Percentiles rank a stretch among this genome's conserved stretches.
These are phyloP conservation scores for Neotoxoptera formosana DNA, from an alignment of 1,140 invertebrate genomes.

Conservation along the genomic window DNA sequence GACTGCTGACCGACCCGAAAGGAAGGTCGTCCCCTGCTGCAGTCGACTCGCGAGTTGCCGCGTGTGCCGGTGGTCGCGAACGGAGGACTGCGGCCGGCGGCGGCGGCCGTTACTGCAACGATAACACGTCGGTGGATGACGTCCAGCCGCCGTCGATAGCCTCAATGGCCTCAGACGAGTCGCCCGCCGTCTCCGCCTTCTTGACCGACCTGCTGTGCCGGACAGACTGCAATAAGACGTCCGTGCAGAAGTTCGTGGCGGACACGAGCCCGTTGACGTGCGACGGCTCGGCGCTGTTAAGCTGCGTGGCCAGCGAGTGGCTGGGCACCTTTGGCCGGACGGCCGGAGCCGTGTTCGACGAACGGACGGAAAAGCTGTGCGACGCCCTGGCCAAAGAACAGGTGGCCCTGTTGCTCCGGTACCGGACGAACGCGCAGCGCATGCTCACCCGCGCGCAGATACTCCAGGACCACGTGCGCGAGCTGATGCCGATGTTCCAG, in stretches of 20 bases:
- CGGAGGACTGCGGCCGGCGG: not conserved
- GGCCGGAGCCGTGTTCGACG: not conserved
- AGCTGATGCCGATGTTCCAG: not conserved
- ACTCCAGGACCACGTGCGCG: slow-evolving; percentile 36
- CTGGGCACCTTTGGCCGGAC: not conserved
- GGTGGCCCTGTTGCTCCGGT: not conserved
- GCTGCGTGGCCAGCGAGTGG: not conserved
- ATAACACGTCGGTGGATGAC: no score
- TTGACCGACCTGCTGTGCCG: not conserved
- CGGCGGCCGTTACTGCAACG: no score
- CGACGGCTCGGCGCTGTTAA: not conserved
- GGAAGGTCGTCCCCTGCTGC: no score
- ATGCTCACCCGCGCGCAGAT: slow-evolving; percentile 41
- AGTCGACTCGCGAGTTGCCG: not conserved
- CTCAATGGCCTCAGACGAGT: not conserved
- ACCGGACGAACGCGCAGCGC: not conserved
- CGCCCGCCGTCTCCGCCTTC: not conserved
- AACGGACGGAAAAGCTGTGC: not conserved
- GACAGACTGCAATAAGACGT: not conserved
- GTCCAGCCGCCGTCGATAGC: not conserved
- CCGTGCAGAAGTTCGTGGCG: slow-evolving; percentile 1
- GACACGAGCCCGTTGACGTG: not conserved
- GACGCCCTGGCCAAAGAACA: slow-evolving; percentile 38
- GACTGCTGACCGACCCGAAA: no score
- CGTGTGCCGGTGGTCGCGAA: not conserved